Evolutionary conservation across 2,113 vertebrate species (phyloP).

Genomic region (Rutilus rutilus): DNA sequence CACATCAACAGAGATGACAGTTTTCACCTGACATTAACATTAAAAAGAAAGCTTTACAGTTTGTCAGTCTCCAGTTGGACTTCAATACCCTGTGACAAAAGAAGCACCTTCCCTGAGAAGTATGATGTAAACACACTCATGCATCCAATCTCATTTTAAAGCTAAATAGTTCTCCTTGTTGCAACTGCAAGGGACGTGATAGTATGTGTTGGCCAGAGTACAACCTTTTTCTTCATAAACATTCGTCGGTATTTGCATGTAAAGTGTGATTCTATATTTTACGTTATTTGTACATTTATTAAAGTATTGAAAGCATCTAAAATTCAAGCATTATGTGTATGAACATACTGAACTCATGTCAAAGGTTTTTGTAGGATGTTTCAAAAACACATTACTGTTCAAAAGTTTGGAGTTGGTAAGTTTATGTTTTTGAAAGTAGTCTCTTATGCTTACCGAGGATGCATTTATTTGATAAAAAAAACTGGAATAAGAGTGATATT

Average conservation of each 20-base stretch:
- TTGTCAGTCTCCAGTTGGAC: slow-evolving; percentile 48
- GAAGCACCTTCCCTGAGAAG: slow-evolving; percentile 44
- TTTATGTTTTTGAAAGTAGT: neutral
- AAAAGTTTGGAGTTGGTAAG: neutral
- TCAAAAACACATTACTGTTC: neutral
- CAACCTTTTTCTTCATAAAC: neutral
- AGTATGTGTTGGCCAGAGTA: neutral
- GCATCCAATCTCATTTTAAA: slow-evolving; percentile 5
- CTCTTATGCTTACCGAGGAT: too few relatives aligned
- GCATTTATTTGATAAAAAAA: too few relatives aligned
- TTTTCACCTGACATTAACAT: slow-evolving; percentile 18
- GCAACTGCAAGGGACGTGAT: neutral
- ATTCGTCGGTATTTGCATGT: neutral
- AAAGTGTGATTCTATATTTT: neutral
- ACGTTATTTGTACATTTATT: neutral
- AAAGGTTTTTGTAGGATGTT: neutral
- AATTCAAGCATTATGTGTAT: neutral
- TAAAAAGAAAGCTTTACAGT: slow-evolving; percentile 44
- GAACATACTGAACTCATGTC: neutral
- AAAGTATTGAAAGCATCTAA: neutral
- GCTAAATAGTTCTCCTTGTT: neutral
- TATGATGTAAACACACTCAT: neutral
- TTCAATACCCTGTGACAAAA: slow-evolving; percentile 38
- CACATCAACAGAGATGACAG: slow-evolving; percentile 1
- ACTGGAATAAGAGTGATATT: too few relatives aligned